Evolutionary conservation across 2,113 vertebrate species (phyloP), one percentile per base, ranked within the genome.

Genomic region (Tetrax tetrax): DNA sequence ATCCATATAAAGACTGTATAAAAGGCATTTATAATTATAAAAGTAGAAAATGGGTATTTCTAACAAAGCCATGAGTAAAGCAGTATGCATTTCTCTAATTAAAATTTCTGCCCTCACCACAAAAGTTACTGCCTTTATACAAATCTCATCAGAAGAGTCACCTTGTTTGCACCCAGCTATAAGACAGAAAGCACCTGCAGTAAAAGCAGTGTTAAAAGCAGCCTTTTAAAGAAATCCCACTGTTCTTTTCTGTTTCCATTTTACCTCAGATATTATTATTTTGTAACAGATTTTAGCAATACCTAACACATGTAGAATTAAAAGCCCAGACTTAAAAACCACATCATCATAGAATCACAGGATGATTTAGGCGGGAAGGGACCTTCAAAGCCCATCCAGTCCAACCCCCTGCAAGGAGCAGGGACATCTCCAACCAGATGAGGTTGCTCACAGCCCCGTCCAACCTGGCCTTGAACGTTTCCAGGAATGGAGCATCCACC

Each of bases 121-220:
- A 76, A 7, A 86, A 88, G 83, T 64, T 53, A 25, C 76, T 76
- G n/a, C 18, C 48, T 87, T 84, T 64, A 68, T 25, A 84, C 3
- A 43, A 57, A 79, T 92, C 61, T 83, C 59, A 88, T 69, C 82
- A 85, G 64, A 96, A 84, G 5, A 82, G 22, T 63, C 63, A 75
- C 60, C 68, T 37, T 72, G 35, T 54, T 85, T 93, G 84, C 45
- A 93, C 35, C 86, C 63, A 63, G 56, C 78, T 96, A 92, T n/a
- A 64, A 94, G 77, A 76, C 29, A 82, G 61, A 92, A 91, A 89
- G 43, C 41, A 78, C 35, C 88, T 61, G 43, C 59, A 59, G 31
- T 33, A 93, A 92, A 82, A 90, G 38, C 63, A 60, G 27, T 35
- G 91, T 90, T 91, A 74, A 94, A 94, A 72, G 45, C 45, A 92